These are phyloP conservation scores for Papilio machaon DNA, from an alignment of 1,140 invertebrate genomes.

Conservation along the genomic window DNA sequence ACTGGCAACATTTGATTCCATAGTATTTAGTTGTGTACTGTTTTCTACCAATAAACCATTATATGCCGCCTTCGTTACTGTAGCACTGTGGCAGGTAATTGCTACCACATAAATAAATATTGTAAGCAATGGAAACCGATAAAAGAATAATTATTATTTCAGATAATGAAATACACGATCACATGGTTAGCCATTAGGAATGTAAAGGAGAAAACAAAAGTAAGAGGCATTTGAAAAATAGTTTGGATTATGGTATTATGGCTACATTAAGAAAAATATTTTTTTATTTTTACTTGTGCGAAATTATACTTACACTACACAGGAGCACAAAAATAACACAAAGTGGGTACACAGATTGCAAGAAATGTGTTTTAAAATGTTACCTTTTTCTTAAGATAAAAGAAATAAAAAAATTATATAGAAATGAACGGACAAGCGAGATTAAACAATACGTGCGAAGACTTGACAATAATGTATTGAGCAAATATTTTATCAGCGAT, in stretches of 20 bases:
- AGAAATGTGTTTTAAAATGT: conserved; percentile 1
- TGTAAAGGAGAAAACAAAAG: conserved; percentile 51
- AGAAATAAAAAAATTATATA: neutral
- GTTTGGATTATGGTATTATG: neutral
- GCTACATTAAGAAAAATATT: neutral
- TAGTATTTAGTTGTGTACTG: conserved; percentile 61
- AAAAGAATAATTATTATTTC: conserved; percentile 41
- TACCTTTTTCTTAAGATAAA: neutral
- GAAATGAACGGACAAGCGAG: neutral
- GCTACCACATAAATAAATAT: neutral
- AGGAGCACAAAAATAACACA: neutral
- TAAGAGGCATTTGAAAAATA: conserved; percentile 41
- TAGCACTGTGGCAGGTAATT: conserved; percentile 62
- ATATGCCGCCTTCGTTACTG: conserved; percentile 55
- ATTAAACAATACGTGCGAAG: neutral
- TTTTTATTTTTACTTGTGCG: neutral
- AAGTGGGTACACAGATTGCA: neutral
- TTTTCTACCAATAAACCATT: conserved; percentile 51
- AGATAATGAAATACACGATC: conserved; percentile 49
- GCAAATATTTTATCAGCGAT: conserved; percentile 11
- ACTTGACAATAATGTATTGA: neutral
- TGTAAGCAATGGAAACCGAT: neutral
- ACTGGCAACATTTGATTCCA: conserved; percentile 66
- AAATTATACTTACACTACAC: neutral
- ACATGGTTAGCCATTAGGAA: conserved; percentile 53